These are phyloP conservation scores for Drosophila stalkeri DNA, from an alignment of 2,888 invertebrate species.

Conservation along the genomic window DNA sequence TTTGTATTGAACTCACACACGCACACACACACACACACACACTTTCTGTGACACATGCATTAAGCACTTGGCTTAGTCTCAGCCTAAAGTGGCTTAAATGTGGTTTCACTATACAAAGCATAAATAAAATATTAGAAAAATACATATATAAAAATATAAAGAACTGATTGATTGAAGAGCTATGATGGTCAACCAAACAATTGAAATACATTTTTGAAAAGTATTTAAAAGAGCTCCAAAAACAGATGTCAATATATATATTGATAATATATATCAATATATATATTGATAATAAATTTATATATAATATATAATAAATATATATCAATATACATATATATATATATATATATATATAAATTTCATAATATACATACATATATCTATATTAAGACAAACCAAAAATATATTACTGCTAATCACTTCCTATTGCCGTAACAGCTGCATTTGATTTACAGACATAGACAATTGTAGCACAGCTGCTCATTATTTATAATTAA, in stretches of 20 bases:
- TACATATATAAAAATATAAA: background rate
- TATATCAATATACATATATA: background rate
- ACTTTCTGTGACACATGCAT: background rate
- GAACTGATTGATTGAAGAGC: background rate
- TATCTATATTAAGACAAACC: background rate
- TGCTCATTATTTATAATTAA: conserved; percentile 7
- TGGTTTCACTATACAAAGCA: background rate
- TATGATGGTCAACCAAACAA: background rate
- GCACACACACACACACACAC: background rate
- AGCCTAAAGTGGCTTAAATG: background rate
- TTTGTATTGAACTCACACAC: background rate
- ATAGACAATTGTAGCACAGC: background rate
- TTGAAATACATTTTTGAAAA: background rate
- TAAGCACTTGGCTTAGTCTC: background rate
- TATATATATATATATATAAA: background rate
- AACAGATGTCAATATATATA: background rate
- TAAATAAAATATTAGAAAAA: background rate
- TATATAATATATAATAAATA: background rate
- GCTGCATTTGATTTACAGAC: conserved; percentile 2
- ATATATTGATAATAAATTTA: background rate
- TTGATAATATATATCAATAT: background rate
- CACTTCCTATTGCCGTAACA: background rate
- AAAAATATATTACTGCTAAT: background rate
- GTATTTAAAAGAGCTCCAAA: too few species aligned
- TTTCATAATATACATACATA: too few species aligned